phyloP scores from a whole-genome alignment of 2,113 vertebrate genomes.

The Dolichallabes microphthalmus region DNA sequence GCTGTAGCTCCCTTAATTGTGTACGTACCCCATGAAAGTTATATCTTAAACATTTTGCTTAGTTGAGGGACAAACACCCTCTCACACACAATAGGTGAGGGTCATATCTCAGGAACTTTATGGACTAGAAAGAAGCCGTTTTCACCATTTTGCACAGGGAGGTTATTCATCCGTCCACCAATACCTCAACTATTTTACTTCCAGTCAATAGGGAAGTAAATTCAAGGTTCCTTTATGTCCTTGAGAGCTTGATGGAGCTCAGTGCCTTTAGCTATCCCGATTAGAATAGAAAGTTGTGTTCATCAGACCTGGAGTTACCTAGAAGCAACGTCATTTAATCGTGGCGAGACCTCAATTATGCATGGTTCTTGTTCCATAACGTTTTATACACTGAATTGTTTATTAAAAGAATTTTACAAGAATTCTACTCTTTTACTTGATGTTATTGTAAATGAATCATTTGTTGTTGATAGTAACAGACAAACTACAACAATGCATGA shows the following conservation, averaged over 20 bases:
- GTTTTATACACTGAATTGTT: background rate
- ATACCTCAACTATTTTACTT: background rate
- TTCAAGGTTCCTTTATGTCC: background rate
- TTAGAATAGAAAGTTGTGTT: background rate
- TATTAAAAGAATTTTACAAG: background rate
- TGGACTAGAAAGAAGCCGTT: too few species aligned
- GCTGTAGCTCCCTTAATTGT: too few species aligned
- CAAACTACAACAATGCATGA: slow-evolving; percentile 11
- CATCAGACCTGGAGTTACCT: background rate
- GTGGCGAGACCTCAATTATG: background rate
- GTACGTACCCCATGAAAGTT: too few species aligned
- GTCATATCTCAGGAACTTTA: background rate
- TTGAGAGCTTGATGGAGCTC: background rate
- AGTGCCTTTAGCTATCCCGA: too few species aligned
- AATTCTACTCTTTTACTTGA: background rate
- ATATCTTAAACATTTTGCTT: too few species aligned
- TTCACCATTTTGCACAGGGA: too few species aligned
- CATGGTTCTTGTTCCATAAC: background rate
- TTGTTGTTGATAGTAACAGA: background rate
- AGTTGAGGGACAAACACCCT: too few species aligned
- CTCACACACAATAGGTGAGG: too few species aligned
- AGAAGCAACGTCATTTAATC: background rate
- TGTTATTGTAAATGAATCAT: background rate
- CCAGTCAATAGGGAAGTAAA: background rate
- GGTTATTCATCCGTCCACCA: background rate